Evolutionary conservation across 2,113 vertebrate genomes (phyloP), one percentile per base, ranked within the genome.

Genomic region (Mobula hypostoma): DNA sequence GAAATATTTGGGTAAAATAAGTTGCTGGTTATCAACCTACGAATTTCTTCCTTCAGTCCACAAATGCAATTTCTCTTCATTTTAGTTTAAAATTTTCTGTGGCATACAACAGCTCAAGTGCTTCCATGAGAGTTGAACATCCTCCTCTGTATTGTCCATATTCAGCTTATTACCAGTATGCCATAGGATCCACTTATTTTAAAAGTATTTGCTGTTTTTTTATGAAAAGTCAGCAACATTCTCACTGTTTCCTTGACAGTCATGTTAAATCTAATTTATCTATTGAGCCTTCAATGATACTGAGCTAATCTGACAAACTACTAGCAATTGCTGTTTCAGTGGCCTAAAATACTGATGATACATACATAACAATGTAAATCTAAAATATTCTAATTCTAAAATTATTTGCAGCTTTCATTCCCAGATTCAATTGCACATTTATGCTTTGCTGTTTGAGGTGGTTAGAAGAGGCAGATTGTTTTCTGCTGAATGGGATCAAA

Each of bases 141-240:
- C n/a, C 19, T 19, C 27, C 68, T 63, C 21, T 40, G 36, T 63
- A 3, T 93, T 93, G 72, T 4, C 8, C 68, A 74, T 24, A n/a
- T 93, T 74, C 66, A 93, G 12, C 19, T 93, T 7, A 72, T 74
- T 72, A 40, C 32, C 70, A 68, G 0, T 0, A 19, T 92, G 36
- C 32, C 58, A 88, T 66, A 88, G 11, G 4, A 72, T 40, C 9
- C 19, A 93, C 66, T 92, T 72, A 72, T 32, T 91, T 58, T 92
- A 15, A 48, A 74, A 93, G 68, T 48, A 72, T 27, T 74, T 36
- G 66, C 90, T 24, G 66, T 14, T 24, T 19, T 40, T 70, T 70
- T 91, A 19, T 74, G 66, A 93, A 93, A 93, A 21, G 32, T 74
- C 68, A 48, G 68, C 90, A 93, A 40, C 19, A 48, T 74, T 91